Base-by-base conservation (phyloP, 2,797 vertebrate species). In the Clarias platycephalus region DNA sequence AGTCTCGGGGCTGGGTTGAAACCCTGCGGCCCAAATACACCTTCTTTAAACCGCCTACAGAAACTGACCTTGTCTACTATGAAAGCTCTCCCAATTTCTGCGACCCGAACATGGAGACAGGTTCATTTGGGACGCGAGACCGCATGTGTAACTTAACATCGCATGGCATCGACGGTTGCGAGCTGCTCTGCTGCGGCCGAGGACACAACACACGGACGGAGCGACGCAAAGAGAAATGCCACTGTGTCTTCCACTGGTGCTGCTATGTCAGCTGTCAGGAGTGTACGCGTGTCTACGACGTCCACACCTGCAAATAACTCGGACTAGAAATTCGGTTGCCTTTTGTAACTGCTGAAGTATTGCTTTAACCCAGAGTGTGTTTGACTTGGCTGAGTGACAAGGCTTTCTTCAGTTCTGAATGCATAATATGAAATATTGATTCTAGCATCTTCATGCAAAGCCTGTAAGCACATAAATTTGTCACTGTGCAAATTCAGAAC, bases 231-330 rank as follows among this genome's bases (percentile, higher is more conserved):
- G 98, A 99, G 92, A 99, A 99, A 89, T 99, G 98, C 16, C 96
- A 97, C 90, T 99, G 98, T 28, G 96, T 99, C 90, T 99, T 99
- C 90, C 98, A 99, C 93, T 99, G 98, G 98, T 99, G 98, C 91
- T 99, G 98, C 93, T 99, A 99, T 0, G 98, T 99, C 87, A 97
- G 97, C 92, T 99, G 98, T 88, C 97, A 99, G 91, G 98, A 99
- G 92, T 99, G 98, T 66, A 92, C 95, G 71, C 95, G 96, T 20
- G 93, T 97, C 88, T 98, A 98, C 0, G 97, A 99, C 0, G 97
- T 99, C 88, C 97, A 99, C 94, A 99, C 97, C 40, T 99, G 98
- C 95, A 99, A 99, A 92, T 99, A 97, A 88, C 76, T 44, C 1
- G 1, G 9, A 75, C 16, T 31, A 9, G 18, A 58, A 57, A 37